Percentiles rank a stretch among this genome's conserved stretches.
phyloP scores from a whole-genome alignment of 1,140 invertebrate species.

The Druon quercuslanigerum region DNA sequence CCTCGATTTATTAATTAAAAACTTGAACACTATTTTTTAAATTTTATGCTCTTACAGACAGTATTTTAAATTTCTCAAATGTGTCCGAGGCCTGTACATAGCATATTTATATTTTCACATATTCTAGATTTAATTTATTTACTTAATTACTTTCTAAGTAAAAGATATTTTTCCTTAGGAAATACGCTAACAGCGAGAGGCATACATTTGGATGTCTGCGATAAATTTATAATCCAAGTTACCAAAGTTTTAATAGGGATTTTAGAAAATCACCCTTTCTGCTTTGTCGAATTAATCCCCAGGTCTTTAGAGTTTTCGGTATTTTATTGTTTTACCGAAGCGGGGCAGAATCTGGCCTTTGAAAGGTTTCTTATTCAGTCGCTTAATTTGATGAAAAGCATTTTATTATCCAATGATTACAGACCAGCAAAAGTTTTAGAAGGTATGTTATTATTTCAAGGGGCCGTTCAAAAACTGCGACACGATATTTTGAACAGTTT shows the following conservation, averaged over 20 bases:
- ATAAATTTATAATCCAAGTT: constrained; percentile 88
- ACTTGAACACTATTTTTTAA: no score
- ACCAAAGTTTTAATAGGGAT: constrained; percentile 87
- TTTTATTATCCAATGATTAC: constrained; percentile 86
- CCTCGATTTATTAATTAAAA: no score
- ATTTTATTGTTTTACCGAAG: constrained; percentile 90
- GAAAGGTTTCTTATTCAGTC: constrained; percentile 92
- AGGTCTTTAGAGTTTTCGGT: constrained; percentile 87
- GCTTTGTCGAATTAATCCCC: constrained; percentile 87
- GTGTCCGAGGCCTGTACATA: no score
- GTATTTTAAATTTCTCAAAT: no score
- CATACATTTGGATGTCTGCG: constrained; percentile 80
- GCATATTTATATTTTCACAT: neutral
- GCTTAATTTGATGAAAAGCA: constrained; percentile 91
- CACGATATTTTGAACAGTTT: no score
- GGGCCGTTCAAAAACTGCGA: no score
- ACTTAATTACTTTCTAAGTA: constrained; percentile 4
- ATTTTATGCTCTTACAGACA: no score
- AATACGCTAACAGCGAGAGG: constrained; percentile 79
- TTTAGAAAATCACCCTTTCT: constrained; percentile 85
- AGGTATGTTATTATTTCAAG: constrained; percentile 68
- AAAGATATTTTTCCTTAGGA: constrained; percentile 74
- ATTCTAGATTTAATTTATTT: neutral
- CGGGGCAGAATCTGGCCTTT: constrained; percentile 84
- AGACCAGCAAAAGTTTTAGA: constrained; percentile 79